phyloP scores from a whole-genome alignment of 2,888 invertebrate species.

The Syrista parreyssii region DNA sequence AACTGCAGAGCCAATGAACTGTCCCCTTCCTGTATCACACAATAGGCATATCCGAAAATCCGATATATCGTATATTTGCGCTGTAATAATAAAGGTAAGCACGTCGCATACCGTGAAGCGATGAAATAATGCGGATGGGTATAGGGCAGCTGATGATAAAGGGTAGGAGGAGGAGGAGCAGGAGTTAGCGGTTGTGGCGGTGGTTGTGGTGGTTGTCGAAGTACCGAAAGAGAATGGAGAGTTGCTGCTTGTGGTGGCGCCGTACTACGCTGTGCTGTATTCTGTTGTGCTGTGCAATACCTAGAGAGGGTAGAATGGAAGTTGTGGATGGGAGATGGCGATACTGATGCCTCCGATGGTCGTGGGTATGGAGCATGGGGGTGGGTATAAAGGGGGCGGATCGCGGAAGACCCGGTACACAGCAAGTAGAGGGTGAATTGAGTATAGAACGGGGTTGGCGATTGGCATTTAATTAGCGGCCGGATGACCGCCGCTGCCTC shows the following conservation, averaged over 20 bases:
- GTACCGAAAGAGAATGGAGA: not conserved
- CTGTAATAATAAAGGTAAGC: slow-evolving; percentile 41
- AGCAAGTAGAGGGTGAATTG: slow-evolving; percentile 54
- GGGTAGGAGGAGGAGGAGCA: not conserved
- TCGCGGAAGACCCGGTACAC: slow-evolving; percentile 43
- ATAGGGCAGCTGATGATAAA: not conserved
- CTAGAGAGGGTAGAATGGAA: not conserved
- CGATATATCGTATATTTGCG: slow-evolving; percentile 5
- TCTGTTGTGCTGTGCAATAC: not conserved
- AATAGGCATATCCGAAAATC: not conserved
- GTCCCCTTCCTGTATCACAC: not conserved
- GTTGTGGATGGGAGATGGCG: slow-evolving; percentile 30
- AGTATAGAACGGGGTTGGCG: slow-evolving; percentile 58
- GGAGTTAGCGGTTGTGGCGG: slow-evolving; percentile 1
- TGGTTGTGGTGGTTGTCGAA: not conserved
- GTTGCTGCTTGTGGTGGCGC: not conserved
- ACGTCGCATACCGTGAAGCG: slow-evolving; percentile 36
- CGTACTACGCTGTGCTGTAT: not conserved
- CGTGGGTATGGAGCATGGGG: slow-evolving; percentile 2
- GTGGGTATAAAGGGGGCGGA: slow-evolving; percentile 51
- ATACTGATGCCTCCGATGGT: slow-evolving; percentile 40
- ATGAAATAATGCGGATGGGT: slow-evolving; percentile 35
- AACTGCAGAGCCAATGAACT: not conserved
- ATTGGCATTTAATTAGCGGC: slow-evolving; percentile 67
- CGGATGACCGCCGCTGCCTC: slow-evolving; percentile 66